Percentiles rank a stretch among this genome's conserved stretches.
Conservation (phyloP, 2,113 vertebrate species). For the Callocephalon fimbriatum region DNA sequence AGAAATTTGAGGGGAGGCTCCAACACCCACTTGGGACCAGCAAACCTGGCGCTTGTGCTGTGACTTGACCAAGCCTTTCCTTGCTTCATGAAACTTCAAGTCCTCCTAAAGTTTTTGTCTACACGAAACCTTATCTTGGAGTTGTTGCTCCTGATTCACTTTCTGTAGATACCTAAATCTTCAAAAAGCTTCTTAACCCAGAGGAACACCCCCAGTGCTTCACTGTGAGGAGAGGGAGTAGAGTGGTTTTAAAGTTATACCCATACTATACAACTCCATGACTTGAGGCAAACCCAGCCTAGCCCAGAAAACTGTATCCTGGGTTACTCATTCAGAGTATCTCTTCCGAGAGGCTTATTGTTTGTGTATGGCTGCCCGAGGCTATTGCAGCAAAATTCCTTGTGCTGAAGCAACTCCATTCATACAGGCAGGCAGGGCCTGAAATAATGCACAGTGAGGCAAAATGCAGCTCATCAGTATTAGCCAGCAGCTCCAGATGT, state of each 20-base stretch:
- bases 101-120: not conserved
- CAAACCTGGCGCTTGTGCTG: not conserved
- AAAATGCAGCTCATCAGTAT: rapidly evolving
- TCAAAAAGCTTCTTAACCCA: not conserved
- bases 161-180: not conserved
- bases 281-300: not conserved
- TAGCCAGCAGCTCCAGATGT: not conserved
- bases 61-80: not conserved
- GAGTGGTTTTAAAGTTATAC: not conserved
- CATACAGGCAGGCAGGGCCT: not conserved
- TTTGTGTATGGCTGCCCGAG: not conserved
- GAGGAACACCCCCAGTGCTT: not conserved
- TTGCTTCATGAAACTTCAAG: no score
- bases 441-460: rapidly evolving
- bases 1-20: not conserved
- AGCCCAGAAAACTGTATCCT: not conserved
- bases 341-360: not conserved
- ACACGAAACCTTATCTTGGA: not conserved
- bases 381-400: not conserved
- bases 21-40: rapidly evolving
- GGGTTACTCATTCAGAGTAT: not conserved
- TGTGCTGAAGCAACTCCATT: not conserved
- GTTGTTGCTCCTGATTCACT: not conserved
- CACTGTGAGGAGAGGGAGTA: not conserved
- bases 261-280: rapidly evolving